phyloP scores from a whole-genome alignment of 2,113 vertebrate genomes.

The Craseonycteris thonglongyai region DNA sequence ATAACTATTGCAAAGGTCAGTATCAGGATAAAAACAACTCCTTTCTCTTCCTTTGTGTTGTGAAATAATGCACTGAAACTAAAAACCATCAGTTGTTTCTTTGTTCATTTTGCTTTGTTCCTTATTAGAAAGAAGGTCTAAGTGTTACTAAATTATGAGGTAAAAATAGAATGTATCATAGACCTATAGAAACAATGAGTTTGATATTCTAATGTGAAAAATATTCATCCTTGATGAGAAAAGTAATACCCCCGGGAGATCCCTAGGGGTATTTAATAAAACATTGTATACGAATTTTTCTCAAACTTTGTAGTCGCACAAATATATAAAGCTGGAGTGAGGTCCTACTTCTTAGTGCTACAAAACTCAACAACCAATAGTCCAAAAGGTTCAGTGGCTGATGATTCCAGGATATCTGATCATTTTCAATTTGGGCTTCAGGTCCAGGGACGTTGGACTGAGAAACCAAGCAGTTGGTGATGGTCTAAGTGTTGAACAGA shows the following conservation, averaged over 20 bases:
- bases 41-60: conserved; percentile 12
- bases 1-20: conserved; percentile 43
- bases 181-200: neutral
- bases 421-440: neutral
- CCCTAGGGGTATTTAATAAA: neutral
- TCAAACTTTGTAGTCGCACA: neutral
- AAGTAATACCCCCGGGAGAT: neutral
- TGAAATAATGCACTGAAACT: conserved; percentile 58
- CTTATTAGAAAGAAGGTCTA: conserved; percentile 59
- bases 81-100: conserved; percentile 61
- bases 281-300: neutral
- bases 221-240: neutral
- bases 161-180: neutral
- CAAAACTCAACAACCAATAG: neutral
- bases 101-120: conserved; percentile 41
- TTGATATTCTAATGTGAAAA: neutral
- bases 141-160: conserved; percentile 59
- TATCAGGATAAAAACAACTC: conserved; percentile 50
- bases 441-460: neutral
- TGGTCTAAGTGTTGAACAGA: neutral
- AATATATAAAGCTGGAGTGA: neutral
- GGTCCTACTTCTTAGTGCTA: neutral
- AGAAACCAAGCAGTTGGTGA: neutral
- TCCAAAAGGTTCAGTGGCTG: neutral
- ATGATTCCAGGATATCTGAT: neutral